These are phyloP conservation scores for Lasaia peninsularis DNA, from an alignment of 1,140 invertebrate species.

Conservation along the genomic window DNA sequence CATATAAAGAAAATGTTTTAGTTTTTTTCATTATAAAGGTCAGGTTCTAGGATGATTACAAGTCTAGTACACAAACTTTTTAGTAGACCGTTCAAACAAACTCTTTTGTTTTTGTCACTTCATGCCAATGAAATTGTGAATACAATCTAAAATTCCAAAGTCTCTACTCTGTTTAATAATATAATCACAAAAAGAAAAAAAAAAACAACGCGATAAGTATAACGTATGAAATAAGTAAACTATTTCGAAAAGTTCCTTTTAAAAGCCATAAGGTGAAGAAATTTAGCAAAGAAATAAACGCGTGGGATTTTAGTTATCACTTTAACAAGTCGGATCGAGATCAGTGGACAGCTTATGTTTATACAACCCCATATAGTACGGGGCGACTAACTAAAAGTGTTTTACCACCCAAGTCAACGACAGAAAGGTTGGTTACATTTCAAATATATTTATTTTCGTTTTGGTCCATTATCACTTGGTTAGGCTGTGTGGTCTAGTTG, in stretches of 20 bases:
- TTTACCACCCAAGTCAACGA: not conserved
- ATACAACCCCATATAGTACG: conserved; percentile 38
- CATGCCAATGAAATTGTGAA: too few species aligned
- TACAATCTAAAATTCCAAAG: too few species aligned
- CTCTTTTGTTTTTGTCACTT: too few species aligned
- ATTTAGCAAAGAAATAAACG: conserved; percentile 29
- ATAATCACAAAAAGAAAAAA: not conserved
- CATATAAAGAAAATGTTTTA: too few species aligned
- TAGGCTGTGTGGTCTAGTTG: not conserved
- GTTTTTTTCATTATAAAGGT: too few species aligned
- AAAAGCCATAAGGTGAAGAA: not conserved
- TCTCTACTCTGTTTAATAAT: too few species aligned
- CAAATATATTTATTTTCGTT: not conserved
- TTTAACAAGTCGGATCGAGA: conserved; percentile 36
- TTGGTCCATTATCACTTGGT: not conserved
- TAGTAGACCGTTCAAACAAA: too few species aligned
- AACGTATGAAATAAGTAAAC: not conserved
- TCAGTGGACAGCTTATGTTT: conserved; percentile 38
- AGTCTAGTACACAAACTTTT: too few species aligned
- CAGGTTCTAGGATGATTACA: too few species aligned
- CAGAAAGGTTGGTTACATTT: not conserved
- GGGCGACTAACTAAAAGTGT: not conserved
- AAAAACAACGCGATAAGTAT: not conserved
- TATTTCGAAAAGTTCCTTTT: not conserved
- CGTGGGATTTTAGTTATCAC: conserved; percentile 45